Base-by-base conservation (phyloP, 2,888 invertebrate species). In the Heliconius aoede region DNA sequence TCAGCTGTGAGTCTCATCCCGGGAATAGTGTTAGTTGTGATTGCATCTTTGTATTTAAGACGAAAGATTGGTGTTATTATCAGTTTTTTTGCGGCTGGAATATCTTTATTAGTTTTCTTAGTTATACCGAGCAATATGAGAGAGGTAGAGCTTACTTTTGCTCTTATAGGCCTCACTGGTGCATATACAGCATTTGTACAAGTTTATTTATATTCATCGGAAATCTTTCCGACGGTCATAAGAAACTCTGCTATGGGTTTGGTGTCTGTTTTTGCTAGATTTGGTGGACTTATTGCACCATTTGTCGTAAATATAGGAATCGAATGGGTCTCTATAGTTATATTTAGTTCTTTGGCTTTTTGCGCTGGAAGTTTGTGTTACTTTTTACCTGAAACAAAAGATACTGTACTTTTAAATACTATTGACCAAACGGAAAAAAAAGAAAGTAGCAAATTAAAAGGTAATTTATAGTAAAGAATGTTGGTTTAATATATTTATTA, bases 241-340 rank as follows among this genome's bases (percentile, higher is more conserved):
- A 94, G 97, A 80, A 97, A 97, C 87, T 96, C 97, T 58, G 97
- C 97, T 0, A 96, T 97, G 83, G 97, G 97, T n/a, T 94, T 96
- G 55, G 95, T 96, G 76, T 96, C 96, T 2, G 95, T 96, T 89
- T 96, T 95, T 83, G 96, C 96, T 1, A 94, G 97, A 83, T 85
- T 96, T 68, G 97, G 97, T 46, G 96, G 96, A 21, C 96, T 96
- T 85, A 85, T 95, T 30, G 96, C 97, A 8, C 96, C 96, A 0
- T 97, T 96, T 86, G 95, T 97, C 1, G 95, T 96, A 0, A 95
- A 96, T 80, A 90, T 93, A 78, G 91, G 88, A 15, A 83, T 87
- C 46, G 90, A 93, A 82, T 92, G 92, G 91, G 85, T 86, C 1
- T 92, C 94, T 15, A 88, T 93, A 72, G 77, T 87, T 58, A 88